Conservation (phyloP, 2,797 vertebrate genomes). For the Syngnathus acus region DNA sequence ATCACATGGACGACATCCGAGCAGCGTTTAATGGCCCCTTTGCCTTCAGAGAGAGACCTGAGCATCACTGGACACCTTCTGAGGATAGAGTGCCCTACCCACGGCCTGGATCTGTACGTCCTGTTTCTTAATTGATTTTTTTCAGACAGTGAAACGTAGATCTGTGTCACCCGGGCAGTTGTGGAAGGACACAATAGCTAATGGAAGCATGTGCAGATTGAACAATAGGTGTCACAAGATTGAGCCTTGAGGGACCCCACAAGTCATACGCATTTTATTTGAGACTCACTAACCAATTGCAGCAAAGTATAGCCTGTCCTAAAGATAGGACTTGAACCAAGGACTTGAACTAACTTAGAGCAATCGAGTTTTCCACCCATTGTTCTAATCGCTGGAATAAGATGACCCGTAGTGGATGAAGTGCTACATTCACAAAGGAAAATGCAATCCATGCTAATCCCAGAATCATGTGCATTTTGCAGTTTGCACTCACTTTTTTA, state of each 20-base stretch:
- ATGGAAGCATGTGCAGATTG: not conserved
- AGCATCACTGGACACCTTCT: conserved; percentile 90
- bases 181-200: not conserved
- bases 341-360: too few relatives aligned
- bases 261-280: not conserved
- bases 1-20: conserved; percentile 89
- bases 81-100: conserved; percentile 92
- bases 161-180: not conserved
- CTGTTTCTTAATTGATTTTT: not conserved
- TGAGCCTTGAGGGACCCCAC: not conserved
- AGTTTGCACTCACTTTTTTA: not conserved
- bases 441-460: not conserved
- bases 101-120: conserved; percentile 90
- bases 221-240: not conserved
- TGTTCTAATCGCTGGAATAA: too few relatives aligned
- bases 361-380: too few relatives aligned
- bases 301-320: too few relatives aligned
- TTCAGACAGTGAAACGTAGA: not conserved
- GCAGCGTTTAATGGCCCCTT: conserved; percentile 92
- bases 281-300: not conserved
- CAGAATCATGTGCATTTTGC: not conserved
- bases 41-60: conserved; percentile 84
- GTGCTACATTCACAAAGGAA: too few relatives aligned
- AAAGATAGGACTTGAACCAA: too few relatives aligned
- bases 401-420: too few relatives aligned